Evolutionary conservation across 1,140 invertebrate species (phyloP).

Genomic region (Nebria ingens): DNA sequence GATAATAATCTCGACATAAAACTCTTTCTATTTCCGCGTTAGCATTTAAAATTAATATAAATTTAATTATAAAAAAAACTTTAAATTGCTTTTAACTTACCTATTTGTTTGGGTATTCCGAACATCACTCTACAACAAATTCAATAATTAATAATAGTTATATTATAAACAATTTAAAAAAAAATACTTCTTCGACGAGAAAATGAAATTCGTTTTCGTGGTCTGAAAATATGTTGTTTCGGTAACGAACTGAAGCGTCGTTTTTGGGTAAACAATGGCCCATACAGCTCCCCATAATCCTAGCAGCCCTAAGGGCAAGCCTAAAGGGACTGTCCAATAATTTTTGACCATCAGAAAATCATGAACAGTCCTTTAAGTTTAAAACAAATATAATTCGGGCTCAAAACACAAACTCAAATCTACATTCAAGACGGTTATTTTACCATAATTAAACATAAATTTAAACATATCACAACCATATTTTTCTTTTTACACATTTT

Average conservation of each 20-base stretch:
- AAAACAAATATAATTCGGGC: not conserved
- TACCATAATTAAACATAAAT: not conserved
- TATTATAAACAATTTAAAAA: not conserved
- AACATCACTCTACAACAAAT: conserved; percentile 15
- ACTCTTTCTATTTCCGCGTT: conserved; percentile 16
- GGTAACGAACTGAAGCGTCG: conserved; percentile 17
- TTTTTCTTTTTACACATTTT: not conserved
- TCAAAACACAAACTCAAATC: not conserved
- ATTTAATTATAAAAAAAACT: not conserved
- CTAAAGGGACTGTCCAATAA: conserved; percentile 26
- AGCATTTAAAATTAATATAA: conserved; percentile 15
- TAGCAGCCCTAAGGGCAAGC: conserved; percentile 31
- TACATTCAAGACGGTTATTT: not conserved
- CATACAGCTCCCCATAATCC: conserved; percentile 41
- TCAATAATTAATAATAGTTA: conserved; percentile 11
- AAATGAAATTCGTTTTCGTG: conserved; percentile 25
- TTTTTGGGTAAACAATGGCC: conserved; percentile 36
- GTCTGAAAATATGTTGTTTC: conserved; percentile 21
- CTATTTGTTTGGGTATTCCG: conserved; percentile 30
- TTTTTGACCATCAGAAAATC: conserved; percentile 2
- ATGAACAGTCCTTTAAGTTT: not conserved
- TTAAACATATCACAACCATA: not conserved
- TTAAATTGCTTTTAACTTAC: conserved; percentile 18
- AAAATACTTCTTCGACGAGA: conserved; percentile 27
- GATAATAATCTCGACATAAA: conserved; percentile 23